Evolutionary conservation across 92 coral and sea anemone genomes (phyloP), one percentile per base, ranked within the genome.

Genomic region (Phymanthus crucifer): DNA sequence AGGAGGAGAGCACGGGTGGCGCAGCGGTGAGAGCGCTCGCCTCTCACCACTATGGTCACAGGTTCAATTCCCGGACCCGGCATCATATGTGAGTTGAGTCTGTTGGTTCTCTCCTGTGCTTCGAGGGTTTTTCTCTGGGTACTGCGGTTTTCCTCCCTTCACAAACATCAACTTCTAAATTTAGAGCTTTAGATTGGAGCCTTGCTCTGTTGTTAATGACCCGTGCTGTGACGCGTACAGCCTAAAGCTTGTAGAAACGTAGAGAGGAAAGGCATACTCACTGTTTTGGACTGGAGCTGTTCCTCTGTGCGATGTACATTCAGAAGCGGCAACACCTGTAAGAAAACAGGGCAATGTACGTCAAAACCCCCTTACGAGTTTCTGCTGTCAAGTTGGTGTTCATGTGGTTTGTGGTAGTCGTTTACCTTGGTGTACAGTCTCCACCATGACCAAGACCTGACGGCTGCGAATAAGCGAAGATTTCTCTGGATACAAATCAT

Each of bases 231-330:
- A 9, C 5, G 67, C 3, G 35, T 45, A 32, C 12, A 8, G 38
- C 1, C 4, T 2, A 31, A 21, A 34, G 24, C n/a, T 18, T 31
- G 10, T 14, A 13, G 57, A 16, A 4, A 21, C 17, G 18, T 12
- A 13, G 64, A 54, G 6, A 23, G 27, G 64, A 50, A 4, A 14
- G 16, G 57, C 0, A 50, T 1, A 16, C 18, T 50, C 3, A 19
- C 57, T 50, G 57, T 50, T 16, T 13, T 45, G 17, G 47, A 11
- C 88, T 95, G 93, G 18, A 95, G 82, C 74, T 95, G 94, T 72
- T 95, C 97, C 78, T 95, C 99, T n/a, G 99, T 93, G 48, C 99
- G 95, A 81, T 95, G 99, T 10, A 95, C 95, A 64, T 95, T 94
- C 73, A 95, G 78, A 38, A 95, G 71, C 26, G 99, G 99, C 14